Evolutionary conservation across 1,140 invertebrate genomes (phyloP).

Genomic region (Notospermus geniculatus): DNA sequence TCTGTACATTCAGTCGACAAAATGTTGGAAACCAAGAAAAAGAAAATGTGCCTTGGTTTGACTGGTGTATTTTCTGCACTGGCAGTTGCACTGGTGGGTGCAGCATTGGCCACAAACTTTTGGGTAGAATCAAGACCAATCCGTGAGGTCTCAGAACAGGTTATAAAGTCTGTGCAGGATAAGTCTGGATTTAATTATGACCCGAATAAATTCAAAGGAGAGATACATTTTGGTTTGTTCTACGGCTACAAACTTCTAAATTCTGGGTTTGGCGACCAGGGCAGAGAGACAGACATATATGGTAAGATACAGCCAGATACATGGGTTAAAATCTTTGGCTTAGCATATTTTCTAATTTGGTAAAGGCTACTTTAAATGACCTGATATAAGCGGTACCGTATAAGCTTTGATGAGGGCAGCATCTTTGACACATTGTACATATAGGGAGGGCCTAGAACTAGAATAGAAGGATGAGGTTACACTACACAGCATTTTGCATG

Average conservation of each 20-base stretch:
- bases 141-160: constrained; percentile 55
- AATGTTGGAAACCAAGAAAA: constrained; percentile 18
- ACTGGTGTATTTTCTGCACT: constrained; percentile 84
- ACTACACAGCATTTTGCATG: too few relatives aligned
- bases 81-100: constrained; percentile 76
- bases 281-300: constrained; percentile 40
- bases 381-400: too few relatives aligned
- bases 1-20: too few relatives aligned
- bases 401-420: too few relatives aligned
- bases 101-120: constrained; percentile 80
- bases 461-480: too few relatives aligned
- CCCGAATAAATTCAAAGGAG: constrained; percentile 66
- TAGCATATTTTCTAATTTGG: too few relatives aligned
- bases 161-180: constrained; percentile 14
- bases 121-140: constrained; percentile 80
- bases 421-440: too few relatives aligned
- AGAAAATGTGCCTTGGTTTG: constrained; percentile 70
- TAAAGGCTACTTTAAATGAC: too few relatives aligned
- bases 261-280: constrained; percentile 42
- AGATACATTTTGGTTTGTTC: constrained; percentile 80
- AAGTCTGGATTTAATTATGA: background rate
- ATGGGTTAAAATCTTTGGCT: too few relatives aligned
- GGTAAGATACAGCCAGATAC: too few relatives aligned
- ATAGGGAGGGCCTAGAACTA: too few relatives aligned
- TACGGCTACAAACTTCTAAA: constrained; percentile 80